A percentile compares a stretch with the other conserved stretches of the same genome.
Conservation (phyloP, 64 coral and sea anemone species). For the Pachyseris speciosa region DNA sequence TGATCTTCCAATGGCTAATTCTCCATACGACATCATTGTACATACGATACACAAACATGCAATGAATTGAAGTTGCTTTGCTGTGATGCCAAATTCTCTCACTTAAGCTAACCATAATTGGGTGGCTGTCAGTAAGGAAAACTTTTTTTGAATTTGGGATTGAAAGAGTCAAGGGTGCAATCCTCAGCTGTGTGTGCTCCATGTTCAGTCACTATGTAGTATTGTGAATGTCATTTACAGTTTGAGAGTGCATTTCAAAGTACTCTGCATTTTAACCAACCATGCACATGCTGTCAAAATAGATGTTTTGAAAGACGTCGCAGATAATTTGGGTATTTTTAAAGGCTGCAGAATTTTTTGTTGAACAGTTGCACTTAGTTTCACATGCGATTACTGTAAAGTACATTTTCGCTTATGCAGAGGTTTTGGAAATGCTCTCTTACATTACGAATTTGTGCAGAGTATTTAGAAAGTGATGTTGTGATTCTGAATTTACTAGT, state of each 20-base stretch:
- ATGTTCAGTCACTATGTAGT: background rate
- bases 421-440: slow-evolving; percentile 21
- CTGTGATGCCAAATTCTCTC: background rate
- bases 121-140: background rate
- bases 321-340: background rate
- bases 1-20: background rate
- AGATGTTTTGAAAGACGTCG: too few relatives aligned
- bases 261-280: background rate
- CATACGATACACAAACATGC: background rate
- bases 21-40: background rate
- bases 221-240: background rate
- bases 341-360: too few relatives aligned
- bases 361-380: background rate
- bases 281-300: background rate
- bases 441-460: background rate
- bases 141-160: background rate
- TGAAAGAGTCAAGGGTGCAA: background rate
- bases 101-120: background rate
- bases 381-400: background rate
- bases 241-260: slow-evolving; percentile 9
- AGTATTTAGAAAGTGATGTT: background rate
- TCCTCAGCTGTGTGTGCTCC: slow-evolving; percentile 67
- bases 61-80: background rate
- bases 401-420: background rate
- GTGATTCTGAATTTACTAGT: background rate